A percentile compares a stretch with the other conserved stretches of the same genome.
Evolutionary conservation across 2,888 invertebrate genomes (phyloP).

Genomic region (Eupithecia dodoneata): DNA sequence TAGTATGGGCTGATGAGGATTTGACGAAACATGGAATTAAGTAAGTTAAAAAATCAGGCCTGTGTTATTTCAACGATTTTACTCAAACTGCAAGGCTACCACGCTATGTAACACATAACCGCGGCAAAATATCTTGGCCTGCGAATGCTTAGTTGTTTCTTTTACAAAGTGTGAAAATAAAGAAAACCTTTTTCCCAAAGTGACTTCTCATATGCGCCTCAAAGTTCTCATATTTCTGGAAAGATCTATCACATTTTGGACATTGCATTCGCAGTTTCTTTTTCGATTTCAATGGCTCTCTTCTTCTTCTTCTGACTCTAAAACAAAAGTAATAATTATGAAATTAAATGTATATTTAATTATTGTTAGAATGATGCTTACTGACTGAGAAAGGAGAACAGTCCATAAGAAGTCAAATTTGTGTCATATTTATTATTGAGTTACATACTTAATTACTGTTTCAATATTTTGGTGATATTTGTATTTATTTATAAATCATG

Average conservation of each 20-base stretch:
- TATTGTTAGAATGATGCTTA: not conserved
- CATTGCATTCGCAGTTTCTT: constrained; percentile 73
- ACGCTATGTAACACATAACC: no score
- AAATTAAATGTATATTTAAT: no score
- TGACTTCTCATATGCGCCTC: constrained; percentile 81
- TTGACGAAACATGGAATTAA: not conserved
- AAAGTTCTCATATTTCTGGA: constrained; percentile 80
- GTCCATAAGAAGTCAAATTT: not conserved
- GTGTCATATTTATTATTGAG: not conserved
- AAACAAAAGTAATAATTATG: constrained; percentile 30
- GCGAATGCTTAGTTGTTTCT: no score
- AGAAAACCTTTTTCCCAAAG: constrained; percentile 78
- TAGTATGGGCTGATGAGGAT: no score
- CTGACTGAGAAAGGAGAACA: no score
- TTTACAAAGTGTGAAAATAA: not conserved
- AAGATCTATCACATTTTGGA: constrained; percentile 76
- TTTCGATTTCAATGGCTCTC: constrained; percentile 49
- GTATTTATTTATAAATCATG: no score
- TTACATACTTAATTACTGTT: not conserved
- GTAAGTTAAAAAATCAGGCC: no score
- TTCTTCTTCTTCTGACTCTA: constrained; percentile 57
- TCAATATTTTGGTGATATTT: not conserved
- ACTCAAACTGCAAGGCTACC: no score
- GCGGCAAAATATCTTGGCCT: no score
- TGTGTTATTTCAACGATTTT: no score